Base-by-base conservation (phyloP, 2,888 invertebrate genomes). In the Ptilodon capucinus region DNA sequence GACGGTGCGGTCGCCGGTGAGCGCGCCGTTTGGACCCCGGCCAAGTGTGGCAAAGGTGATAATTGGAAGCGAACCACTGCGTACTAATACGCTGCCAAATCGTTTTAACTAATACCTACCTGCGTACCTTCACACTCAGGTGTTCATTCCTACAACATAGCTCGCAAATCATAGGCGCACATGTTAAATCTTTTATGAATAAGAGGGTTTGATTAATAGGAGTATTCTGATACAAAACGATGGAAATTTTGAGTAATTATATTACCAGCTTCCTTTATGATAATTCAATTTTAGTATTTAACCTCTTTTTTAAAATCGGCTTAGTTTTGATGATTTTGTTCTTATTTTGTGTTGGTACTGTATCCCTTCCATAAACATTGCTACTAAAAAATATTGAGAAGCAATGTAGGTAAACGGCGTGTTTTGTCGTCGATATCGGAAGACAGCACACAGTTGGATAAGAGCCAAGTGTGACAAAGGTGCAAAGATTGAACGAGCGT, bases 21-120 rank as follows among this genome's bases (percentile, higher is more conserved):
- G 9, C 17, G 35, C 17, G 4, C 7, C 17, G 36, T 1, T 21
- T 78, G 79, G 79, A 69, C 21, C 23, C n/a, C 4, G 23, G 75
- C 79, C 79, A 79, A 74, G 61, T 74, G 71, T 62, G 76, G 46
- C 71, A 65, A 57, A 76, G 74, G 76, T 76, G 74, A 64, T 51
- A 54, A 57, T 48, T 44, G 54, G 44, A 55, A 52, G 55, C 39
- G 14, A 11, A 21, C 39, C 39, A 13, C 7, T 6, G 13, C 39
- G 39, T 21, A 11, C 39, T 39, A 21, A 19, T 21, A 13, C 14
- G 21, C 21, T 39, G 13, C 39, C 32, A 32, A 32, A 11, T 17
- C 35, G 17, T 16, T 17, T 14, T 16, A 11, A 17, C 35, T 9
- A 35, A 14, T 35, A 16, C 35, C 35, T 35, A 16, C 35, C 35